Evolutionary conservation across 2,113 vertebrate species (phyloP).

Genomic region (Myrmecophaga tridactyla): DNA sequence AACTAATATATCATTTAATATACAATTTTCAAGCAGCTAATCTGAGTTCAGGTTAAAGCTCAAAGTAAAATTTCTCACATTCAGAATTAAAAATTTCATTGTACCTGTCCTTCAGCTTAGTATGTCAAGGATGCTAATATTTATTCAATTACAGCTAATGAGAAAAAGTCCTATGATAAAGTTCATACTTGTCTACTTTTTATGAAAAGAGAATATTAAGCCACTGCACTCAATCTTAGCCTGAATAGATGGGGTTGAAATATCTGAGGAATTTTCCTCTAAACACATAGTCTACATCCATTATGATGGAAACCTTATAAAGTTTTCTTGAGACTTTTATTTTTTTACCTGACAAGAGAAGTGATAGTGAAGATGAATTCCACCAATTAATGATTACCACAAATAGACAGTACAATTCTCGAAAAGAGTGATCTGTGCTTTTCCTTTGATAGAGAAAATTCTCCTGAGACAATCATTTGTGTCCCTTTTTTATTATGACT

Average conservation of each 20-base stretch:
- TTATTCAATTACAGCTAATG: slow-evolving; percentile 29
- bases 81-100: slow-evolving; percentile 6
- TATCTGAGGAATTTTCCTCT: neutral
- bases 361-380: neutral
- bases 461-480: neutral
- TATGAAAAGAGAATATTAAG: slow-evolving; percentile 30
- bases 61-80: neutral
- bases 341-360: slow-evolving; percentile 30
- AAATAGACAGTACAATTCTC: neutral
- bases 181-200: slow-evolving; percentile 26
- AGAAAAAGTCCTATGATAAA: slow-evolving; percentile 9
- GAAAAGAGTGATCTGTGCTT: neutral
- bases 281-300: neutral
- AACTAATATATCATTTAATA: neutral
- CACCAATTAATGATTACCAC: neutral
- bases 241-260: neutral
- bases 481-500: neutral
- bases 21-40: slow-evolving; percentile 8
- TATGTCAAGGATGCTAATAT: neutral
- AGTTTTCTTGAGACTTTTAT: neutral
- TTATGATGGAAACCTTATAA: neutral
- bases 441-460: neutral
- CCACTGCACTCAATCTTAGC: neutral
- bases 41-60: slow-evolving; percentile 31
- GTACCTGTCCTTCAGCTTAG: neutral